Conservation (phyloP, 2,888 invertebrate species). For the Metacarcinus magister region DNA sequence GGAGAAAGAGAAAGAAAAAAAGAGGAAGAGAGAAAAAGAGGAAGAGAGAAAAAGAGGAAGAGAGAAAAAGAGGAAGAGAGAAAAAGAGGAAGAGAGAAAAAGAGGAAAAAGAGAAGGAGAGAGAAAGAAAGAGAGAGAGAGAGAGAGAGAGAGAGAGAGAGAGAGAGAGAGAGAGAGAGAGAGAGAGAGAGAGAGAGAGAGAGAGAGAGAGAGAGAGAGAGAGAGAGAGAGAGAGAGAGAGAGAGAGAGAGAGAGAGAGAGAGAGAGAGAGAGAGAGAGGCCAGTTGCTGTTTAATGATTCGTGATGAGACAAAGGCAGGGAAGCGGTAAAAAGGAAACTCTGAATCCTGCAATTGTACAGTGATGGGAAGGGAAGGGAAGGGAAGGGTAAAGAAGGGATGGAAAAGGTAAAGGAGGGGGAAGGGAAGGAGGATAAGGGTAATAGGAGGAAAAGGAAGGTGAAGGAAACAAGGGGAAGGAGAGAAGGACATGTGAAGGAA, state of each 20-base stretch:
- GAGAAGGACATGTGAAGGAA: not conserved
- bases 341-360: not conserved
- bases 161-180: not conserved
- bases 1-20: not conserved
- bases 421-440: not conserved
- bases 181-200: slow-evolving; percentile 19
- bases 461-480: not conserved
- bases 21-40: not conserved
- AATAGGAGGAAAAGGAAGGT: not conserved
- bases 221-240: not conserved
- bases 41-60: not conserved
- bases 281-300: slow-evolving; percentile 31
- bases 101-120: too few species aligned
- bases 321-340: not conserved
- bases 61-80: not conserved
- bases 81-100: too few species aligned
- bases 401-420: not conserved
- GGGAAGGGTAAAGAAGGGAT: not conserved
- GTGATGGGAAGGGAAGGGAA: not conserved
- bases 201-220: slow-evolving; percentile 26
- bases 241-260: not conserved
- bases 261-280: not conserved
- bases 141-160: not conserved
- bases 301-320: not conserved
- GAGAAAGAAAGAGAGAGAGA: not conserved